Conservation (phyloP, 2,113 vertebrate genomes). For the Sigmodon hispidus region DNA sequence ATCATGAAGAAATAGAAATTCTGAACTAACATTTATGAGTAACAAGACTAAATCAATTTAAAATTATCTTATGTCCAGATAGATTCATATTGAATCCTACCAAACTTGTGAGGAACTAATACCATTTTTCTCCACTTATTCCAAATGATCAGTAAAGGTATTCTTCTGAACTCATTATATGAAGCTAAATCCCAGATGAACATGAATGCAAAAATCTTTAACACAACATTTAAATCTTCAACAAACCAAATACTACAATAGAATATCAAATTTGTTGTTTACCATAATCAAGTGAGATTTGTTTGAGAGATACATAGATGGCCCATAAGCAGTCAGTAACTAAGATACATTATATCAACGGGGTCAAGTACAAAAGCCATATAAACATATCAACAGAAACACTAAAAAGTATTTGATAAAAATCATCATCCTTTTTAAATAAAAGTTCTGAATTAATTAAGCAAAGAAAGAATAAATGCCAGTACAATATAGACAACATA, state of each 20-base stretch:
- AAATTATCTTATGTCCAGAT: background rate
- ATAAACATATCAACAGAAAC: background rate
- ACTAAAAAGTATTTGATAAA: background rate
- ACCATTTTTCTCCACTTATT: background rate
- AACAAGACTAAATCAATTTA: background rate
- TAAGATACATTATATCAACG: background rate
- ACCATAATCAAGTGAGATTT: background rate
- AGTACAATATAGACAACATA: background rate
- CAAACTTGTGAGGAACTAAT: background rate
- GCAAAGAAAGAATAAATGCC: background rate
- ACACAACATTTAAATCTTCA: background rate
- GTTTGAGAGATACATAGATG: background rate
- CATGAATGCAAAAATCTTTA: background rate
- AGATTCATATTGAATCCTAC: background rate
- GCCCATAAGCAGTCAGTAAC: background rate
- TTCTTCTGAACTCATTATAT: background rate
- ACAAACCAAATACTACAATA: background rate
- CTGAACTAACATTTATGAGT: background rate
- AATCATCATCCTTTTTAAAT: background rate
- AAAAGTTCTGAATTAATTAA: background rate
- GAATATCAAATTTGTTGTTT: background rate
- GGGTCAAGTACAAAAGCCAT: background rate
- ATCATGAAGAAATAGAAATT: background rate
- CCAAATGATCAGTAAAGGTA: background rate
- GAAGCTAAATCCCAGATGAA: background rate